Percentiles rank a stretch among this genome's conserved stretches.
Evolutionary conservation across 2,888 invertebrate species (phyloP).

Genomic region (Drosophila imparisetae): DNA sequence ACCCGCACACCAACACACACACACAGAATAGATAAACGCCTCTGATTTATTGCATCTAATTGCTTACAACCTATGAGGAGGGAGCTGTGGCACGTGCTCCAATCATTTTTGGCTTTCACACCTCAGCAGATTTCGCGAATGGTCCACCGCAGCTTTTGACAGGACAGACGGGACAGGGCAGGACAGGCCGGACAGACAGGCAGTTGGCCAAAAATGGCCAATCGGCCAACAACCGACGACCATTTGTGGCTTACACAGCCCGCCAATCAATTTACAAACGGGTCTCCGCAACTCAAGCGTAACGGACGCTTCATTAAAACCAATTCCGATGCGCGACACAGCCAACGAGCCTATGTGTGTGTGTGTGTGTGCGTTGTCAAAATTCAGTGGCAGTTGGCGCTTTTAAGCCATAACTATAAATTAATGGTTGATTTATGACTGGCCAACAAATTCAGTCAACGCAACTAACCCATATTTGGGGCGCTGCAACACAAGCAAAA

Average conservation of each 20-base stretch:
- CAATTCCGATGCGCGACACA: constrained; percentile 61
- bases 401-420: not conserved
- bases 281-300: constrained; percentile 30
- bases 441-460: not conserved
- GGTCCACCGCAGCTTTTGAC: constrained; percentile 25
- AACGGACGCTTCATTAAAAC: constrained; percentile 71
- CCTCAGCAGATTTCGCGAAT: constrained; percentile 60
- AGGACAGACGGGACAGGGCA: not conserved
- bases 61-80: constrained; percentile 53
- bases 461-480: not conserved
- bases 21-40: constrained; percentile 54
- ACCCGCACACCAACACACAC: constrained; percentile 1
- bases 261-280: constrained; percentile 57
- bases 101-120: constrained; percentile 75
- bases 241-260: constrained; percentile 58
- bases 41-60: constrained; percentile 77
- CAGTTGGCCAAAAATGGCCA: constrained; percentile 7
- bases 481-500: not conserved
- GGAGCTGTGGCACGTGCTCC: constrained; percentile 68
- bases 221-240: constrained; percentile 15
- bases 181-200: not conserved
- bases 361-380: not conserved
- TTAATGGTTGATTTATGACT: constrained; percentile 4
- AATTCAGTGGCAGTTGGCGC: constrained; percentile 17
- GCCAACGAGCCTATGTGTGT: constrained; percentile 7